These are phyloP conservation scores for Magallana angulata DNA, from an alignment of 1,140 invertebrate species.

Conservation along the genomic window DNA sequence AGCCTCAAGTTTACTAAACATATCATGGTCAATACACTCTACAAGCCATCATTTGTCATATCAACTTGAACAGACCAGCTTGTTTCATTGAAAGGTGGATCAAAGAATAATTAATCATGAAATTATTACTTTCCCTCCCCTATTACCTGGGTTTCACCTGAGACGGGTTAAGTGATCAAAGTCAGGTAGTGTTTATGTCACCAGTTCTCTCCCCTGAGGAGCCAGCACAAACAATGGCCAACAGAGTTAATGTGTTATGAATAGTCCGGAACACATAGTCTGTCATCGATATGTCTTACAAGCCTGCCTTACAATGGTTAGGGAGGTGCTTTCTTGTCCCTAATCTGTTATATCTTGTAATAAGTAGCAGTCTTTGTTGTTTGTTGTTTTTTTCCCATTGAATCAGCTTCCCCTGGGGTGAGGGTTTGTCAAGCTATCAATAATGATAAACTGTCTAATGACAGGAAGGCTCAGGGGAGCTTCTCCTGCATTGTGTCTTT, in stretches of 20 bases:
- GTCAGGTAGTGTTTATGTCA: slow-evolving; percentile 13
- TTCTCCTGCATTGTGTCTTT: neutral
- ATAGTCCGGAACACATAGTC: neutral
- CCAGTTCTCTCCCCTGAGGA: slow-evolving; percentile 1
- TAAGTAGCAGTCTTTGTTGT: neutral
- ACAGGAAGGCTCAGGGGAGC: neutral
- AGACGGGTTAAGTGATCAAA: slow-evolving; percentile 8
- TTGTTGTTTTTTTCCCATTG: neutral
- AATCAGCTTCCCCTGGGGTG: slow-evolving; percentile 2
- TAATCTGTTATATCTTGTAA: slow-evolving; percentile 25
- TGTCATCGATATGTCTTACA: neutral
- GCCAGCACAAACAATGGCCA: neutral
- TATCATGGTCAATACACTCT: neutral
- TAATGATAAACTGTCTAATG: neutral
- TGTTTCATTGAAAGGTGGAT: slow-evolving; percentile 8
- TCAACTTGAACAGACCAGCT: slow-evolving; percentile 6
- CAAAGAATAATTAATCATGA: slow-evolving; percentile 25
- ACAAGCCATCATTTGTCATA: neutral
- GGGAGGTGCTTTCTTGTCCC: neutral
- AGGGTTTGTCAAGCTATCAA: neutral
- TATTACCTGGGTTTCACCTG: neutral
- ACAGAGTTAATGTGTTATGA: slow-evolving; percentile 1
- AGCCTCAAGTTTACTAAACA: neutral
- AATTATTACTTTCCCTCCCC: neutral
- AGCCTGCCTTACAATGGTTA: neutral